These are phyloP conservation scores for Paramuricea clavata DNA, from an alignment of 92 coral and sea anemone genomes.

Conservation along the genomic window DNA sequence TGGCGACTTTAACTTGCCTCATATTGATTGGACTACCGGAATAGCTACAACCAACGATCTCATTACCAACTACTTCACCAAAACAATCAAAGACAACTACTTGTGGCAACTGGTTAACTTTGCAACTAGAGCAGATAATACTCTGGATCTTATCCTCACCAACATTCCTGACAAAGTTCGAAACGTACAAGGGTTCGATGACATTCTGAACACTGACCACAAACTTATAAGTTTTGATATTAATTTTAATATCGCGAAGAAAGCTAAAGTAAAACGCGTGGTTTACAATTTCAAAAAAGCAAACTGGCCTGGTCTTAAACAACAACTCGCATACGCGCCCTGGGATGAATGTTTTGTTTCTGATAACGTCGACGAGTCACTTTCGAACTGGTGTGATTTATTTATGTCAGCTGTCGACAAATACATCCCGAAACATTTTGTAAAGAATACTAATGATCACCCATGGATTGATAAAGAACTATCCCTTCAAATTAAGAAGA, in stretches of 20 bases:
- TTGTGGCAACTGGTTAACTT: too few species aligned
- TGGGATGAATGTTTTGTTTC: slow-evolving; percentile 66
- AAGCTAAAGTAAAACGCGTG: slow-evolving; percentile 33
- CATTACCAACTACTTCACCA: too few species aligned
- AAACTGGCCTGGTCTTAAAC: slow-evolving; percentile 67
- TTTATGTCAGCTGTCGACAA: slow-evolving; percentile 72
- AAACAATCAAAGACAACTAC: too few species aligned
- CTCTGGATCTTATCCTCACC: slow-evolving; percentile 25
- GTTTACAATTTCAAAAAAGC: slow-evolving; percentile 70
- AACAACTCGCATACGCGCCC: slow-evolving; percentile 51
- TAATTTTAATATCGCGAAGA: slow-evolving; percentile 24
- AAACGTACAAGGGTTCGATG: too few species aligned
- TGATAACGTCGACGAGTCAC: slow-evolving; percentile 66
- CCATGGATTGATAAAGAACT: slow-evolving; percentile 74
- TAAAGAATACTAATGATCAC: slow-evolving; percentile 52
- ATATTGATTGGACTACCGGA: too few species aligned
- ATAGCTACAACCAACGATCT: too few species aligned
- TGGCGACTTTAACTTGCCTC: too few species aligned
- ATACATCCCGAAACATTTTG: slow-evolving; percentile 54
- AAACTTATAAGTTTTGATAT: slow-evolving; percentile 21
- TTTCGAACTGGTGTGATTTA: slow-evolving; percentile 68
- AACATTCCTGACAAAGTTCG: neutral
- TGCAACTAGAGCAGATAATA: slow-evolving; percentile 24
- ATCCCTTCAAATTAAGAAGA: neutral
- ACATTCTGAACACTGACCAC: too few species aligned